Evolutionary conservation across 1,140 invertebrate species (phyloP).

Genomic region (Mya arenaria): DNA sequence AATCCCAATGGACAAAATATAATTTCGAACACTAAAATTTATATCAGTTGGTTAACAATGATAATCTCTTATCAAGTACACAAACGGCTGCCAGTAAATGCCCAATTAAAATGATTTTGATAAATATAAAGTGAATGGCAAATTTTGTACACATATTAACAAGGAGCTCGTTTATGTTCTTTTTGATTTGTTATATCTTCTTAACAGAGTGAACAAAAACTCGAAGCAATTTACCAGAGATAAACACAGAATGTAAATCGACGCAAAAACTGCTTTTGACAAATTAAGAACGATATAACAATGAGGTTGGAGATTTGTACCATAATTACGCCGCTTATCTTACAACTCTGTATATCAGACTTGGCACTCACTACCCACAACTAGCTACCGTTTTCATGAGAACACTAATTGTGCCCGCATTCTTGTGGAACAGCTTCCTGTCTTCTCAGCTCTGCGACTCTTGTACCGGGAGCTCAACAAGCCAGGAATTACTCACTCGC

Average conservation of each 20-base stretch:
- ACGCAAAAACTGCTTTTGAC: slow-evolving; percentile 40
- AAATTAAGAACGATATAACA: slow-evolving; percentile 51
- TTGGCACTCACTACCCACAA: background rate
- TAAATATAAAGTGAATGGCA: no score
- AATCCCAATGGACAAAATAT: background rate
- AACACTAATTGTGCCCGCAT: slow-evolving; percentile 43
- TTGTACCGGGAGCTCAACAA: no score
- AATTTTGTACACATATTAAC: no score
- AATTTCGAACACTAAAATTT: no score
- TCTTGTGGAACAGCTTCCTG: no score
- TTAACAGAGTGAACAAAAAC: background rate
- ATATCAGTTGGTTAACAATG: no score
- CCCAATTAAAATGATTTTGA: no score
- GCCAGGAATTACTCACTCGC: no score
- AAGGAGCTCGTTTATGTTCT: no score
- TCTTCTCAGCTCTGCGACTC: no score
- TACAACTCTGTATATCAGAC: background rate
- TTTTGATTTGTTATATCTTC: slow-evolving; percentile 1
- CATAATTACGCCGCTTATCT: slow-evolving; percentile 9
- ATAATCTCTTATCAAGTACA: no score
- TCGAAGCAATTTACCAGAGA: background rate
- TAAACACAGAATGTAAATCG: slow-evolving; percentile 40
- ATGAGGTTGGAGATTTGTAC: slow-evolving; percentile 42
- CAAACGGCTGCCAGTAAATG: no score
- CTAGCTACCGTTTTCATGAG: slow-evolving; percentile 9